A percentile compares a stretch with the other conserved stretches of the same genome.
These are phyloP conservation scores for Lagopus muta DNA, from an alignment of 2,113 vertebrate species.

Conservation along the genomic window DNA sequence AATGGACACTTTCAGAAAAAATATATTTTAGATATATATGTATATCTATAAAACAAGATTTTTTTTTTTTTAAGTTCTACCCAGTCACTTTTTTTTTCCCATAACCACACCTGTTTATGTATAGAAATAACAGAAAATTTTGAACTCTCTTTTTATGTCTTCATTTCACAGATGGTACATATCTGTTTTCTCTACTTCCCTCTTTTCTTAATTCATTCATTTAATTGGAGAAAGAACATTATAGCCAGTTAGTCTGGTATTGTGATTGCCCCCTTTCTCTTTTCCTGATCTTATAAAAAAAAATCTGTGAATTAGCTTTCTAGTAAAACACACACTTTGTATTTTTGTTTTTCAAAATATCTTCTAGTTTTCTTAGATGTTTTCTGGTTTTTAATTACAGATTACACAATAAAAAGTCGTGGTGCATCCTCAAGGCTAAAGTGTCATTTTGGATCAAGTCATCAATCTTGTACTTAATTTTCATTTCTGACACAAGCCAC, in stretches of 20 bases:
- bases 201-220: not conserved
- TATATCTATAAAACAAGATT: not conserved
- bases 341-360: not conserved
- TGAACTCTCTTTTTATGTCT: not conserved
- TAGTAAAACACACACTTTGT: not conserved
- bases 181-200: not conserved
- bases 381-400: slow-evolving; percentile 58
- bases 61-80: not conserved
- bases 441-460: slow-evolving; percentile 32
- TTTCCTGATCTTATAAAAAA: not conserved
- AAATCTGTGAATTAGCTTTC: not conserved
- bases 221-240: not conserved
- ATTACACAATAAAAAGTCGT: not conserved
- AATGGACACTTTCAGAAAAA: not conserved
- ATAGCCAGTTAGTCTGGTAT: not conserved
- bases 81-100: not conserved
- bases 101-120: not conserved
- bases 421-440: not conserved
- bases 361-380: not conserved
- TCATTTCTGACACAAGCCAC: slow-evolving; percentile 52
- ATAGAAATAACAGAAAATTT: not conserved
- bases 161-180: not conserved
- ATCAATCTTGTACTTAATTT: slow-evolving; percentile 66
- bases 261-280: not conserved
- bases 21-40: not conserved